phyloP scores from a whole-genome alignment of 2,888 invertebrate genomes.

The Xestia c-nigrum region DNA sequence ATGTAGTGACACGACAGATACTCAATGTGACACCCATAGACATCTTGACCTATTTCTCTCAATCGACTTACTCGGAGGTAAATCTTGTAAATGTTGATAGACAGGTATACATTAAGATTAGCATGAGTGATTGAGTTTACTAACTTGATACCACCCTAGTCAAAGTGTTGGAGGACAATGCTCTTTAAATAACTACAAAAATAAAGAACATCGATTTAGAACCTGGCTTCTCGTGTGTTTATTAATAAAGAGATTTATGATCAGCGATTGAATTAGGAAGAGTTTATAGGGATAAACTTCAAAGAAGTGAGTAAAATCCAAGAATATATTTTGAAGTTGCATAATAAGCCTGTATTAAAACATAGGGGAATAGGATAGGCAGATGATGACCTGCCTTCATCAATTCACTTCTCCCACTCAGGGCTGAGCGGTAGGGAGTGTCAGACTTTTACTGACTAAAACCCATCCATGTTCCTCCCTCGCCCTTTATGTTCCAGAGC shows the following conservation, averaged over 20 bases:
- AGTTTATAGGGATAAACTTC: background rate
- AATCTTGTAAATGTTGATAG: background rate
- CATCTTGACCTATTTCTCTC: constrained; percentile 49
- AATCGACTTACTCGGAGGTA: constrained; percentile 18
- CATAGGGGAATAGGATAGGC: no score
- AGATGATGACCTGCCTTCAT: no score
- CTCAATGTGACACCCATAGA: constrained; percentile 13
- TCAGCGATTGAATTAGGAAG: background rate
- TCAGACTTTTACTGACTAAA: no score
- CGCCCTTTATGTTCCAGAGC: no score
- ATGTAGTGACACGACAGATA: constrained; percentile 7
- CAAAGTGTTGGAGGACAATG: background rate
- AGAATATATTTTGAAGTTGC: no score
- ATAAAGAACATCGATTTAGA: background rate
- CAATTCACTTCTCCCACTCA: no score
- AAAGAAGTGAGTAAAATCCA: background rate
- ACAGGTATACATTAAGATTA: background rate
- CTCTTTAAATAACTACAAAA: background rate
- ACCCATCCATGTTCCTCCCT: no score
- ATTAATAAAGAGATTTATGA: background rate
- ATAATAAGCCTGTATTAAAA: no score
- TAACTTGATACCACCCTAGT: background rate
- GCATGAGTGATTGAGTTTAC: background rate
- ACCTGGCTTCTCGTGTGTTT: background rate
- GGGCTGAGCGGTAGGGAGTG: no score